A percentile compares a stretch with the other conserved stretches of the same genome.
Evolutionary conservation across 2,797 vertebrate species (phyloP).

Genomic region (Nasua narica): DNA sequence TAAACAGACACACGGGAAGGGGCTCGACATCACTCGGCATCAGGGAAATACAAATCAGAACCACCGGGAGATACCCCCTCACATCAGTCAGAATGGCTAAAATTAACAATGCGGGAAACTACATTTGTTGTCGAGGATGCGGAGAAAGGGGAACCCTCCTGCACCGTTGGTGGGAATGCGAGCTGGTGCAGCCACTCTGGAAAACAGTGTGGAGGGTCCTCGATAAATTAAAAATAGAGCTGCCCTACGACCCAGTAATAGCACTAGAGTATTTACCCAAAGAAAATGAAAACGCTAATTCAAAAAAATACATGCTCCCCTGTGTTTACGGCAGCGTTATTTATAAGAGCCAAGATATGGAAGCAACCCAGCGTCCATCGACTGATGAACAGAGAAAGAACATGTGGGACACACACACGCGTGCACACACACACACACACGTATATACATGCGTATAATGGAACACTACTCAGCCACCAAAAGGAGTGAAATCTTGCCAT

Average conservation of each 20-base stretch:
- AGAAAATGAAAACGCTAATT: background rate
- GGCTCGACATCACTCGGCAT: background rate
- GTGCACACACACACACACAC: fast-evolving
- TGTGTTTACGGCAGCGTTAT: background rate
- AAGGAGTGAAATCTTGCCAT: background rate
- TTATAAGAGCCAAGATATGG: background rate
- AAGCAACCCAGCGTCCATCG: background rate
- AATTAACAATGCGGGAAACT: no score
- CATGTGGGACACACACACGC: background rate
- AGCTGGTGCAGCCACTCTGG: background rate
- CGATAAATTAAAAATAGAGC: background rate
- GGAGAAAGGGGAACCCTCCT: background rate
- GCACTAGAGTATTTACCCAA: background rate
- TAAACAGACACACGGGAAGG: background rate
- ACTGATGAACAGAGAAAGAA: background rate
- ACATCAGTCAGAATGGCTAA: no score
- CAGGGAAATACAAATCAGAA: background rate
- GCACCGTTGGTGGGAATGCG: fast-evolving
- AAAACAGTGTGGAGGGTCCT: background rate
- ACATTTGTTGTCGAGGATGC: fast-evolving
- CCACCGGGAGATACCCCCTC: no score
- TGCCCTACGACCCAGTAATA: fast-evolving
- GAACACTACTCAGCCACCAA: background rate
- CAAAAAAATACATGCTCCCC: background rate
- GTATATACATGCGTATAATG: fast-evolving